These are phyloP conservation scores for Pongo pygmaeus DNA, from an alignment of 2,113 vertebrate genomes.

Conservation along the genomic window DNA sequence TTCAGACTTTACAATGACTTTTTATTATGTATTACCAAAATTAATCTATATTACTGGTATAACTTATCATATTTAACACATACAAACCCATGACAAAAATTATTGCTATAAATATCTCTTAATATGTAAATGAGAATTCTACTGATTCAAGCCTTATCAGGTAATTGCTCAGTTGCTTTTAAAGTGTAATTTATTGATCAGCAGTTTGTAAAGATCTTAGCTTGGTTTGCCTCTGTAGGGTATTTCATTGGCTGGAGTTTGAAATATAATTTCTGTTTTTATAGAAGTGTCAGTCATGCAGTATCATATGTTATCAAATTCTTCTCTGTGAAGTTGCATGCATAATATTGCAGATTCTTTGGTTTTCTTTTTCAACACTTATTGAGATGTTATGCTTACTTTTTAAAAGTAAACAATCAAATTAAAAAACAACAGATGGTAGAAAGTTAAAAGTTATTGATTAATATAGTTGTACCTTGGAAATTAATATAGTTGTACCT, in stretches of 20 bases:
- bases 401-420: constrained; percentile 60
- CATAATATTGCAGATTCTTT: background rate
- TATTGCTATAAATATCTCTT: constrained; percentile 82
- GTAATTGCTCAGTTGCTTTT: constrained; percentile 84
- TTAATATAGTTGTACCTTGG: background rate
- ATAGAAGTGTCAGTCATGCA: constrained; percentile 72
- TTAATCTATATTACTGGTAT: constrained; percentile 53
- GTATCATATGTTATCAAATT: constrained; percentile 78
- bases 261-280: constrained; percentile 81
- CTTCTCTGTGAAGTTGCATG: constrained; percentile 71
- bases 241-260: constrained; percentile 83
- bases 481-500: background rate
- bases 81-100: constrained; percentile 78
- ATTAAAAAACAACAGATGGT: constrained; percentile 71
- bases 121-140: constrained; percentile 80
- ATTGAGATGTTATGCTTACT: background rate
- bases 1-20: background rate
- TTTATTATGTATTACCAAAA: constrained; percentile 64
- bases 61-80: constrained; percentile 80
- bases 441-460: constrained; percentile 60
- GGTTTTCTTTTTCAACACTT: background rate
- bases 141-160: constrained; percentile 74
- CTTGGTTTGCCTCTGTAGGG: constrained; percentile 84
- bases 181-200: constrained; percentile 85
- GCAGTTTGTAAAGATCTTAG: constrained; percentile 78